Base-by-base conservation (phyloP, 2,113 vertebrate genomes). In the Rhinichthys klamathensis region DNA sequence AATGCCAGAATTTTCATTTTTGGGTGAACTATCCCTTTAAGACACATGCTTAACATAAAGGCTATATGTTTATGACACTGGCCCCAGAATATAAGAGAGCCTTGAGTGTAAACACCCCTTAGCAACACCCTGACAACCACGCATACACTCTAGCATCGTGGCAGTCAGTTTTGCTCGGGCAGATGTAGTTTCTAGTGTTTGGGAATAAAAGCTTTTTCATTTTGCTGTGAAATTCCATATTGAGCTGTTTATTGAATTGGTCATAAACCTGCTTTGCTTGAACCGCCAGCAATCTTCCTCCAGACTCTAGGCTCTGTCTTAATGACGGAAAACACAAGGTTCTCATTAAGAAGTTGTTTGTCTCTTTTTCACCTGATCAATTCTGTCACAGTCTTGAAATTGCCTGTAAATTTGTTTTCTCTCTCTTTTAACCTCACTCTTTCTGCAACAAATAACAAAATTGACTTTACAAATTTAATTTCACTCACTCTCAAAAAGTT, bases 321-420 rank as follows among this genome's bases (percentile, higher is more conserved):
- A 58, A 77, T 56, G 75, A 56, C 18, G 1, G 25, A 77, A 21
- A 54, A 12, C 76, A 61, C 32, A 61, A 32, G 32, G 21, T 41
- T 79, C 75, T 58, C 75, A 78, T 58, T 35, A 78, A 78, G 51
- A 74, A 46, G 23, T 16, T 44, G 38, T 77, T 77, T 77, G 75
- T 38, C 32, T 78, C 51, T 78, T 58, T 77, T 77, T 77, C 10
- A 56, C 44, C 75, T 77, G 27, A 77, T 77, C 49, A 54, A 32
- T 77, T 35, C 49, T 32, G 74, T 56, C 75, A 32, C 30, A 58
- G 30, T 78, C 51, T 32, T n/a, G 27, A 35, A 58, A 78, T 79
- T 79, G 54, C 32, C 54, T 78, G 32, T 60, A 38, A 25, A 38
- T 60, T 4, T 25, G 32, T 60, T 61, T 61, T 58, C 11, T 13